A percentile compares a stretch with the other conserved stretches of the same genome.
Evolutionary conservation across 2,888 invertebrate genomes (phyloP).

Genomic region (Drosophila hamatofila): DNA sequence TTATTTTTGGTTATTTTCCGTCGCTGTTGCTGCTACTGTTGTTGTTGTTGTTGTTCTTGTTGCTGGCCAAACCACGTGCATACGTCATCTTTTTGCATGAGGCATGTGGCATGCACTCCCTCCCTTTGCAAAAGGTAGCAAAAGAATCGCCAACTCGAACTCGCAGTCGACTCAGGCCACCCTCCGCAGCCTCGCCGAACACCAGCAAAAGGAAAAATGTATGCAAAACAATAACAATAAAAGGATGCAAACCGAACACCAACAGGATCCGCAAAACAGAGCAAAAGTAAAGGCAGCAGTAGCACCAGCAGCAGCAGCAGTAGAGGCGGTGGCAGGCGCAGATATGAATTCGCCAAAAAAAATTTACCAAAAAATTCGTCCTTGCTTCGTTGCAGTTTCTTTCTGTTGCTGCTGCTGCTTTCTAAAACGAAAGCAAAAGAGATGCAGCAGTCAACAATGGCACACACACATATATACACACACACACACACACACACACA

Average conservation of each 20-base stretch:
- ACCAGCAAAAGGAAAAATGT: constrained; percentile 52
- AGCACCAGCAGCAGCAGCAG: neutral
- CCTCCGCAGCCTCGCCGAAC: neutral
- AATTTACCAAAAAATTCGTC: constrained; percentile 84
- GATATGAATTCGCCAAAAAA: constrained; percentile 55
- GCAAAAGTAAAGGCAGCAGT: constrained; percentile 45
- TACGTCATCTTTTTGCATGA: constrained; percentile 41
- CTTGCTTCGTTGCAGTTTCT: constrained; percentile 84
- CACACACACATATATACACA: constrained; percentile 25
- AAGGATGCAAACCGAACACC: constrained; percentile 34
- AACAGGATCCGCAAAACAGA: constrained; percentile 38
- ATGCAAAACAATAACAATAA: constrained; percentile 42
- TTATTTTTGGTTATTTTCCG: constrained; percentile 35
- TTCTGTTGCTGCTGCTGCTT: constrained; percentile 67
- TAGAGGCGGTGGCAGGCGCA: constrained; percentile 11
- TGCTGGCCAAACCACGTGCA: constrained; percentile 4
- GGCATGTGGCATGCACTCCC: constrained; percentile 8
- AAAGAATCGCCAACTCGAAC: constrained; percentile 38
- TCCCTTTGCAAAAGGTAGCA: constrained; percentile 40
- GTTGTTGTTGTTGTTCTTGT: neutral
- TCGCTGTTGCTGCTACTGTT: neutral
- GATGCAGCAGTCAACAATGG: constrained; percentile 54
- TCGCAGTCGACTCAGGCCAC: constrained; percentile 19
- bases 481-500: constrained; percentile 10
- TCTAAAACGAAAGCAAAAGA: constrained; percentile 83